These are phyloP conservation scores for Sparidentex hasta DNA, from an alignment of 2,797 vertebrate genomes.

Conservation along the genomic window DNA sequence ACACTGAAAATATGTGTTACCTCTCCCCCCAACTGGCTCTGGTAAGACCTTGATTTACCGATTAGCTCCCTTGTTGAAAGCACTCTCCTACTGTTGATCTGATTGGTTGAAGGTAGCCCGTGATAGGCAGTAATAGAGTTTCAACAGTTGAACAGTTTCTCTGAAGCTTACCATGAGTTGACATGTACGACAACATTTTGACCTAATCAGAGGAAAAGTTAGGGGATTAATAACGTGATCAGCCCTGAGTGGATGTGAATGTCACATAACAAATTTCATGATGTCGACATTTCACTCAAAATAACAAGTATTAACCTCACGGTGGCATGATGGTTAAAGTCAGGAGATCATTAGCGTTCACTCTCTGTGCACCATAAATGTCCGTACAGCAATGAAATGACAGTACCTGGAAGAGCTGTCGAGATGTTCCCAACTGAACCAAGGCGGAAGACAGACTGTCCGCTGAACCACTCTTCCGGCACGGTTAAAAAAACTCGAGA, in stretches of 20 bases:
- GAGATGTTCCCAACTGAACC: neutral
- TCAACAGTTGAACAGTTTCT: too few relatives aligned
- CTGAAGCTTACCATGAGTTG: too few relatives aligned
- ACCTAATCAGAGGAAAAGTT: neutral
- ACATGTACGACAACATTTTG: neutral
- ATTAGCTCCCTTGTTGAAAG: too few relatives aligned
- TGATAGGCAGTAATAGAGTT: too few relatives aligned
- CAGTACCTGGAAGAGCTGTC: neutral
- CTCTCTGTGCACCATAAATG: neutral
- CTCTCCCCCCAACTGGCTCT: too few relatives aligned
- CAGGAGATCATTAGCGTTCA: neutral
- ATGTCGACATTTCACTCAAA: neutral
- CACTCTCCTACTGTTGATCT: too few relatives aligned
- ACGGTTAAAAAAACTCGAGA: neutral
- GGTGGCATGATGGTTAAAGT: neutral
- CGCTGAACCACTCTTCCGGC: too few relatives aligned
- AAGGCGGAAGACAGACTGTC: neutral
- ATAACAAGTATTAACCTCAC: neutral
- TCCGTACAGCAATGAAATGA: neutral
- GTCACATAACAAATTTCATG: neutral
- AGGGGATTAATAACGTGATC: neutral
- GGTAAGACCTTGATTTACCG: too few relatives aligned
- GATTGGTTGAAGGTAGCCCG: too few relatives aligned
- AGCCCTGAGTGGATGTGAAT: neutral
- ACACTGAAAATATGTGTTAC: too few relatives aligned